These are phyloP conservation scores for Apis florea DNA, from an alignment of 1,140 invertebrate genomes.

Conservation along the genomic window DNA sequence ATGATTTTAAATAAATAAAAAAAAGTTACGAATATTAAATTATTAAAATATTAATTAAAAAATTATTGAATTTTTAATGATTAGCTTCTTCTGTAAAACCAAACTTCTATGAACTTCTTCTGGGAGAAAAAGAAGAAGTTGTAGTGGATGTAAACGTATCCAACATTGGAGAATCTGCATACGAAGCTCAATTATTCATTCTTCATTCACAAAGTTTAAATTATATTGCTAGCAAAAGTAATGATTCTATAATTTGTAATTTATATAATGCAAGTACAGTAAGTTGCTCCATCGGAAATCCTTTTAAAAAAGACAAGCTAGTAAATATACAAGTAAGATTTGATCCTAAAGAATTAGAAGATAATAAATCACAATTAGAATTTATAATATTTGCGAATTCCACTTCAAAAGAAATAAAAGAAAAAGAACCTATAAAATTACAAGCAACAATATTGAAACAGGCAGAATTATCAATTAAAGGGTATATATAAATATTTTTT, in stretches of 20 bases:
- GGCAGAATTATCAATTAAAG: slow-evolving; percentile 90
- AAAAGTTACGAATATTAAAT: background rate
- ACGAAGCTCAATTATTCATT: slow-evolving; percentile 92
- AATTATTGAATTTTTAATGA: slow-evolving; percentile 23
- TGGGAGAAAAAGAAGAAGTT: slow-evolving; percentile 89
- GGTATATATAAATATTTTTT: slow-evolving; percentile 79
- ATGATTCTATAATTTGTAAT: slow-evolving; percentile 84
- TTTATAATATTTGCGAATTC: slow-evolving; percentile 92
- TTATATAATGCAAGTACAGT: slow-evolving; percentile 88
- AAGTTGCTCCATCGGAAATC: slow-evolving; percentile 93
- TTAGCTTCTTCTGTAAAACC: slow-evolving; percentile 68
- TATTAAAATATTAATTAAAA: slow-evolving; percentile 20
- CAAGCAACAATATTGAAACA: slow-evolving; percentile 88
- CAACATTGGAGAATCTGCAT: slow-evolving; percentile 94
- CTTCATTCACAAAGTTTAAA: slow-evolving; percentile 88
- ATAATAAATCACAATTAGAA: slow-evolving; percentile 85
- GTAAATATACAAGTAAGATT: slow-evolving; percentile 87
- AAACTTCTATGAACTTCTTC: slow-evolving; percentile 79
- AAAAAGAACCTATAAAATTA: slow-evolving; percentile 82
- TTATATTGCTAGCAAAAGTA: slow-evolving; percentile 86
- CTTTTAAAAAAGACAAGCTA: slow-evolving; percentile 86
- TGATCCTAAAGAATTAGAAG: slow-evolving; percentile 87
- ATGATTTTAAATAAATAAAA: slow-evolving; percentile 16
- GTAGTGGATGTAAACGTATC: slow-evolving; percentile 87
- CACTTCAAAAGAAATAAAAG: slow-evolving; percentile 87